phyloP scores from a whole-genome alignment of 1,140 invertebrate species.

The Rhyzopertha dominica region DNA sequence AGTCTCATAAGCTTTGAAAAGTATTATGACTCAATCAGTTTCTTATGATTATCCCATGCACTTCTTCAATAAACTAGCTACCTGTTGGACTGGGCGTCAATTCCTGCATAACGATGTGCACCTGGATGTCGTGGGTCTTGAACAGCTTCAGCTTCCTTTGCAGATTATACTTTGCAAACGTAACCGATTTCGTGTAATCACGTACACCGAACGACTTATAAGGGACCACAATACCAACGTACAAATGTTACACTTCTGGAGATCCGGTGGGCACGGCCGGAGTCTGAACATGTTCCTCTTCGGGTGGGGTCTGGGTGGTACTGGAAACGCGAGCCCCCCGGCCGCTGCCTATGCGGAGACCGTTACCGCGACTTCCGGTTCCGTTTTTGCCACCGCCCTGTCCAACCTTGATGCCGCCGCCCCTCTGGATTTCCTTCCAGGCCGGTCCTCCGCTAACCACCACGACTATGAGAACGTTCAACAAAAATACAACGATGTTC shows the following conservation, averaged over 20 bases:
- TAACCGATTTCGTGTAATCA: conserved; percentile 67
- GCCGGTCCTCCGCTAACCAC: conserved; percentile 45
- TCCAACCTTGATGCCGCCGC: conserved; percentile 43
- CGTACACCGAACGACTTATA: conserved; percentile 69
- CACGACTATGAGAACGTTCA: conserved; percentile 41
- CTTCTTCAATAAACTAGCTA: no score
- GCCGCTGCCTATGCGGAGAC: conserved; percentile 36
- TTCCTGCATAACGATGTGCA: conserved; percentile 65
- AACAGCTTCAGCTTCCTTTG: conserved; percentile 62
- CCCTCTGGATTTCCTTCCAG: conserved; percentile 45
- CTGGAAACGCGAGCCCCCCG: conserved; percentile 31
- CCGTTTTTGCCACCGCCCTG: conserved; percentile 37
- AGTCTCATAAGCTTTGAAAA: no score
- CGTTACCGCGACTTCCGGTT: conserved; percentile 31
- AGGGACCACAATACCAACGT: conserved; percentile 69
- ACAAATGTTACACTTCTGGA: conserved; percentile 26
- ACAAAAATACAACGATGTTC: conserved; percentile 32
- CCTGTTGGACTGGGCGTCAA: conserved; percentile 74
- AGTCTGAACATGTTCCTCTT: conserved; percentile 36
- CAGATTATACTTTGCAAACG: conserved; percentile 59
- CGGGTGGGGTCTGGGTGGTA: conserved; percentile 30
- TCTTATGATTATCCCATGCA: no score
- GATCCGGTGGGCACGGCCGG: conserved; percentile 27
- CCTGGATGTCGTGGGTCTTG: conserved; percentile 63
- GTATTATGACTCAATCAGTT: no score